Evolutionary conservation across 2,888 invertebrate species (phyloP).

Genomic region (Serrognathus titanus): DNA sequence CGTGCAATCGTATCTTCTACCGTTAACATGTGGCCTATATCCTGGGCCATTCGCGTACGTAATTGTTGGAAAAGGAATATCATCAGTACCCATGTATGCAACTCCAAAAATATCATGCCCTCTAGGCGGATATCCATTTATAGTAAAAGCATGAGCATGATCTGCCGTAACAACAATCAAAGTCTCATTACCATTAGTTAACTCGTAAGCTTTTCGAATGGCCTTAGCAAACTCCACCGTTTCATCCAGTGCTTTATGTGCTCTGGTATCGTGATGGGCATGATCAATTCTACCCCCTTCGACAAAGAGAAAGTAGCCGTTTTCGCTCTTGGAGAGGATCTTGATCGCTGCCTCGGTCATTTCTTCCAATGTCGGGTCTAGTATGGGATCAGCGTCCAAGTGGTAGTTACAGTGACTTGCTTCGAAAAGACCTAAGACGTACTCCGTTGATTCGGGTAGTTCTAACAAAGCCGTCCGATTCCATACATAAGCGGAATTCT

Average conservation of each 20-base stretch:
- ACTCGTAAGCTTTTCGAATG: conserved; percentile 58
- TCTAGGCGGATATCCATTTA: conserved; percentile 69
- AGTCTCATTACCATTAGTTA: conserved; percentile 65
- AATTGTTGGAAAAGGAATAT: conserved; percentile 64
- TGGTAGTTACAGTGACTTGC: conserved; percentile 55
- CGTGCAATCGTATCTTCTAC: conserved; percentile 53
- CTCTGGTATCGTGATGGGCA: conserved; percentile 69
- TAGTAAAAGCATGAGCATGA: conserved; percentile 74
- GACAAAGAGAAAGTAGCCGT: conserved; percentile 77
- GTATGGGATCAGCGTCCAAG: conserved; percentile 55
- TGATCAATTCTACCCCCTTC: conserved; percentile 76
- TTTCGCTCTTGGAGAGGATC: conserved; percentile 56
- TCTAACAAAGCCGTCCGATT: conserved; percentile 57
- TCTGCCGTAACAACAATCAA: conserved; percentile 76
- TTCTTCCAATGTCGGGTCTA: conserved; percentile 66
- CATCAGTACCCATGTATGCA: conserved; percentile 51
- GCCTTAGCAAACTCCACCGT: conserved; percentile 66
- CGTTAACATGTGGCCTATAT: conserved; percentile 44
- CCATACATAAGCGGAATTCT: conserved; percentile 53
- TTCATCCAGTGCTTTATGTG: conserved; percentile 71
- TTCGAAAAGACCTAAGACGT: conserved; percentile 36
- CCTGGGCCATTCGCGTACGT: conserved; percentile 76
- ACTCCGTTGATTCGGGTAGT: conserved; percentile 56
- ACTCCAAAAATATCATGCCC: conserved; percentile 58
- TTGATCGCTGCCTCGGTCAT: conserved; percentile 72